Evolutionary conservation across 2,797 vertebrate genomes (phyloP), one percentile per base, ranked within the genome.

Genomic region (Hydrocynus forskahlii): DNA sequence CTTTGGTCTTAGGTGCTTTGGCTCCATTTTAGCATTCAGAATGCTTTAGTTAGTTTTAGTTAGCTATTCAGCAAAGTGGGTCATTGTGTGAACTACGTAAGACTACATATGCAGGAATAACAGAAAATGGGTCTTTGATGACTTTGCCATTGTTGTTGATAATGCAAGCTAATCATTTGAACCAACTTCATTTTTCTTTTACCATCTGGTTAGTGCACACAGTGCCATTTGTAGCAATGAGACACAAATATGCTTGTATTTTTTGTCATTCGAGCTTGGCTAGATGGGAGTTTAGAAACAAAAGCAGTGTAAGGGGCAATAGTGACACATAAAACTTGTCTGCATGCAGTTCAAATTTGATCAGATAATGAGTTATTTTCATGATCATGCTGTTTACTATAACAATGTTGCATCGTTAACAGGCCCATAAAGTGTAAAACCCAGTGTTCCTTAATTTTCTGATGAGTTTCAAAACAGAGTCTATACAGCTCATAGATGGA

Each of bases 91-190:
- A 52, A 68, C 8, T 68, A 12, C 35, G n/a, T 38, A 38, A 66
- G 63, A 66, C 63, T 40, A 63, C 23, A 66, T 23, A 29, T 21
- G 21, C n/a, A 12, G 9, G 25, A 76, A 52, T 54, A 64, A 63
- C 13, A 68, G 50, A 43, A 55, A 76, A 35, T 57, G 2, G 4
- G 23, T 45, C 38, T 82, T 69, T 13, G 45, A 60, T 8, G 48
- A 67, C 9, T 64, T 64, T 8, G 59, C 38, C 17, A 25, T 57
- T 55, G 67, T 66, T 54, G 50, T 35, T 64, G 19, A 73, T 73
- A 67, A 64, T 78, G 25, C 38, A 74, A 69, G 72, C 52, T 68
- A 43, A 75, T 75, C 7, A 40, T 67, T 50, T 73, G 50, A n/a
- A 7, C 48, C 43, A 43, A 50, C 52, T 25, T 72, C 69, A 57